Percentiles rank a stretch among this genome's conserved stretches.
These are phyloP conservation scores for Marisa cornuarietis DNA, from an alignment of 1,140 invertebrate species.

Conservation along the genomic window DNA sequence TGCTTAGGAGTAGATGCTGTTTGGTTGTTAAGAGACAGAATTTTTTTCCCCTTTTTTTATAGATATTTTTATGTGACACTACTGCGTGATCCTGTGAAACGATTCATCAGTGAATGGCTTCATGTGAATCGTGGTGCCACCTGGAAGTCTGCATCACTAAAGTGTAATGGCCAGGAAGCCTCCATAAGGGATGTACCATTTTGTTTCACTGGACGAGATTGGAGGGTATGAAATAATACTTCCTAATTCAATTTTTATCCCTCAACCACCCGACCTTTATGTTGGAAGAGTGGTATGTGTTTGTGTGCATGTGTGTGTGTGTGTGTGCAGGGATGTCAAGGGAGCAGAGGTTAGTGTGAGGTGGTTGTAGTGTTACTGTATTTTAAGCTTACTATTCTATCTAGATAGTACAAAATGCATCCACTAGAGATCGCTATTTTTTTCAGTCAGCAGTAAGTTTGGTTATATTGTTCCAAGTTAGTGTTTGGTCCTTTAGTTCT, in stretches of 20 bases:
- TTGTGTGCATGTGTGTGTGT: slow-evolving; percentile 3
- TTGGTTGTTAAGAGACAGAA: no score
- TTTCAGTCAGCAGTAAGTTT: no score
- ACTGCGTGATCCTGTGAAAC: slow-evolving; percentile 86
- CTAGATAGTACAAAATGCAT: no score
- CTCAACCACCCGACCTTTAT: neutral
- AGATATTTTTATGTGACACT: slow-evolving; percentile 97
- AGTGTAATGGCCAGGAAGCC: slow-evolving; percentile 76
- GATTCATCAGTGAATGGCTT: slow-evolving; percentile 92
- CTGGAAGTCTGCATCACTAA: slow-evolving; percentile 74
- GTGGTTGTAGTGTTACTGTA: no score
- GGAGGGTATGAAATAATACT: slow-evolving; percentile 46
- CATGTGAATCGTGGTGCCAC: slow-evolving; percentile 94
- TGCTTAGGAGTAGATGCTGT: no score
- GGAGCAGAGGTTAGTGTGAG: neutral
- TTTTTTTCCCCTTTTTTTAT: slow-evolving; percentile 26
- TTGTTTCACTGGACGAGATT: slow-evolving; percentile 70
- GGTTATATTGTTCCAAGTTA: neutral
- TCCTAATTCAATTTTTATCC: neutral
- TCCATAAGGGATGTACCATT: slow-evolving; percentile 72
- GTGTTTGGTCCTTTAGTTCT: neutral
- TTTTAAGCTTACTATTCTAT: no score
- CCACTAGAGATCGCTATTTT: no score
- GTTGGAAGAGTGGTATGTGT: neutral
- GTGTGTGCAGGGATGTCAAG: neutral